phyloP scores from a whole-genome alignment of 1,140 invertebrate species.

The Meloidogyne floridensis region DNA sequence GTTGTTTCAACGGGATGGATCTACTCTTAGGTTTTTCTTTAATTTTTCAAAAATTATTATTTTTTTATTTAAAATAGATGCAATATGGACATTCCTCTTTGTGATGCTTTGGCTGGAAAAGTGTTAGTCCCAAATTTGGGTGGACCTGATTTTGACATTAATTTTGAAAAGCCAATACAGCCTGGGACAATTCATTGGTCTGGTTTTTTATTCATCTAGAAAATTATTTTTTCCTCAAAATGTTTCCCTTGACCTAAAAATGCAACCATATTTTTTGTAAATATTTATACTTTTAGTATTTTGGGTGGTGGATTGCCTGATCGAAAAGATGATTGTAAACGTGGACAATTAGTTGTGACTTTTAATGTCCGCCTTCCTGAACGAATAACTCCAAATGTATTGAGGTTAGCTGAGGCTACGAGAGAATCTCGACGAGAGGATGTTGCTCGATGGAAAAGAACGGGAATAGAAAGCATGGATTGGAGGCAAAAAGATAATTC shows the following conservation, averaged over 20 bases:
- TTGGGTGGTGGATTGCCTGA: neutral
- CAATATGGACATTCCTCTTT: neutral
- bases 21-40: neutral
- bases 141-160: neutral
- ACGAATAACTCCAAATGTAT: neutral
- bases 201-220: no score
- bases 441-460: neutral
- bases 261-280: no score
- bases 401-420: neutral
- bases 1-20: neutral
- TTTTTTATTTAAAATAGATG: neutral
- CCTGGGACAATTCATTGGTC: neutral
- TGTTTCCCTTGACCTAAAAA: no score
- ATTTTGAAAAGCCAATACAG: neutral
- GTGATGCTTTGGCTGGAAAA: neutral
- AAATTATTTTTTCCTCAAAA: no score
- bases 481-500: neutral
- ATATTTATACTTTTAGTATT: neutral
- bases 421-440: neutral
- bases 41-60: neutral
- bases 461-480: neutral
- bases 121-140: neutral
- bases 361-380: neutral
- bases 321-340: slow-evolving; percentile 1
- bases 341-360: slow-evolving; percentile 1